phyloP scores from a whole-genome alignment of 2,888 invertebrate genomes.

The Volucella inanis region DNA sequence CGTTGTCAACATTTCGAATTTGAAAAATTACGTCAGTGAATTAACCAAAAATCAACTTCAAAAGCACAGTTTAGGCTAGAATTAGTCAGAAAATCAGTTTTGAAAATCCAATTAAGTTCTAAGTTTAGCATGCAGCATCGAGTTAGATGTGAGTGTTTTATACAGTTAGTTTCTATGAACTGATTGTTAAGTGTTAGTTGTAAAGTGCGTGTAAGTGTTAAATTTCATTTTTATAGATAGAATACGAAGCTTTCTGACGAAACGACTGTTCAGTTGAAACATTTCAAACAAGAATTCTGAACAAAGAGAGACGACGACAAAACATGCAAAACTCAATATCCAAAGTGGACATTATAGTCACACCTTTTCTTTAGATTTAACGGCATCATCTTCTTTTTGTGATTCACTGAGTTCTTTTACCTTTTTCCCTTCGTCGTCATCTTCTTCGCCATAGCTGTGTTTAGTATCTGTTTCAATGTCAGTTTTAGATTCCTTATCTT shows the following conservation, averaged over 20 bases:
- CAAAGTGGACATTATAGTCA: conserved; percentile 24
- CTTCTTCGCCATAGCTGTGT: background rate
- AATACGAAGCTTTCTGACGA: conserved; percentile 12
- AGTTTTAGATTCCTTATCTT: conserved; percentile 57
- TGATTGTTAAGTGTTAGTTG: too few species aligned
- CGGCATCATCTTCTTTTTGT: conserved; percentile 1
- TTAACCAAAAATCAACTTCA: too few species aligned
- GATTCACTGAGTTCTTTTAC: conserved; percentile 29
- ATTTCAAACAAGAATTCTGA: background rate
- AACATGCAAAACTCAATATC: conserved; percentile 35
- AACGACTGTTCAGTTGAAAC: conserved; percentile 7
- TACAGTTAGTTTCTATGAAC: too few species aligned
- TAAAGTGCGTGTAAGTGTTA: conserved; percentile 6
- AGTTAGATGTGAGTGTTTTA: background rate
- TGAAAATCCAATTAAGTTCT: background rate
- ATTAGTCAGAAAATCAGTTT: background rate
- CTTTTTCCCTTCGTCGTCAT: conserved; percentile 32
- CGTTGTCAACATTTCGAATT: too few species aligned
- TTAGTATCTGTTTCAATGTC: conserved; percentile 2
- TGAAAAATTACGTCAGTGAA: too few species aligned
- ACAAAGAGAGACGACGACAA: conserved; percentile 34
- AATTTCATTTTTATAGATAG: conserved; percentile 7
- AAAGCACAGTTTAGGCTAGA: background rate
- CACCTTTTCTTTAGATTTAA: conserved; percentile 55
- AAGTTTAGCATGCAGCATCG: conserved; percentile 1